phyloP scores from a whole-genome alignment of 2,797 vertebrate genomes.

The Galagoides demidoff region DNA sequence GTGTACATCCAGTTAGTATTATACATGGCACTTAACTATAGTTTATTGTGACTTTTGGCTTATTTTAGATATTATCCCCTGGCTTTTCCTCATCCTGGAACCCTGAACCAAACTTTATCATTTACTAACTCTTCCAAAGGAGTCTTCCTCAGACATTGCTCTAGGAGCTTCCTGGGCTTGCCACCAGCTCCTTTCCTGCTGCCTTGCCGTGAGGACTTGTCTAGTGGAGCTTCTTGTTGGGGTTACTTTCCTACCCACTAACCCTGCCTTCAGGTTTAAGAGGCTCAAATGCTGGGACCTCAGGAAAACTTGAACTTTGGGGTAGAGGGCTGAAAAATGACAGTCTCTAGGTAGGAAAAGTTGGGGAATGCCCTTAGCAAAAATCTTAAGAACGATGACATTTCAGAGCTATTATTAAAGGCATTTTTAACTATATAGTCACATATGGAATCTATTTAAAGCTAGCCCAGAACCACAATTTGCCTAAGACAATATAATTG shows the following conservation, averaged over 20 bases:
- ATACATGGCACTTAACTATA: neutral
- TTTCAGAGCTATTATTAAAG: neutral
- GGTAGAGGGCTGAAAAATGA: neutral
- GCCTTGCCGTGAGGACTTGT: neutral
- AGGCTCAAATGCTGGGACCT: neutral
- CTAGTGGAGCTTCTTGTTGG: neutral
- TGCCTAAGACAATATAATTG: neutral
- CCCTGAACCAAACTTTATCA: neutral
- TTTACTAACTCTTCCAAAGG: conserved; percentile 7
- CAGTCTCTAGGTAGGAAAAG: neutral
- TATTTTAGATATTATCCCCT: neutral
- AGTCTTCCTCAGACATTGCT: neutral
- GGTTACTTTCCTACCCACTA: neutral
- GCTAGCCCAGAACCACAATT: neutral
- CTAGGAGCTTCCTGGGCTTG: neutral
- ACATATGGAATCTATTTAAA: neutral
- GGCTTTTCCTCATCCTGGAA: neutral
- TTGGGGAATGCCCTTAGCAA: neutral
- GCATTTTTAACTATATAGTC: neutral
- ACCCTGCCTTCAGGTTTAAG: neutral
- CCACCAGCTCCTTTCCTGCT: neutral
- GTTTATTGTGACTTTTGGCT: neutral
- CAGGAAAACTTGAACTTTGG: neutral
- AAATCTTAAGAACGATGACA: neutral
- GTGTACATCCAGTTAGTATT: neutral